phyloP scores from a whole-genome alignment of 2,888 invertebrate genomes.

The Thymelicus lineola region DNA sequence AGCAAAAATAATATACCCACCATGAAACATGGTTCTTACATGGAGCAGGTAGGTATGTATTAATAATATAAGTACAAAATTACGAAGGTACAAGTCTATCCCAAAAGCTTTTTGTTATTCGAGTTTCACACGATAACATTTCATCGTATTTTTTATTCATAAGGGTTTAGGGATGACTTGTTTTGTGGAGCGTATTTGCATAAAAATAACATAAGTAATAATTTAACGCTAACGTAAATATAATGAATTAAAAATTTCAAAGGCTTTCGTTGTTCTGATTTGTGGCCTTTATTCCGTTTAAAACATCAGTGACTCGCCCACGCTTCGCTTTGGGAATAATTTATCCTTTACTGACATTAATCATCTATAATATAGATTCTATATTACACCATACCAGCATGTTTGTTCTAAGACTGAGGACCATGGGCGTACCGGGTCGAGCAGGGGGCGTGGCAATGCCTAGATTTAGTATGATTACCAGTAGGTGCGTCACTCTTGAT shows the following conservation, averaged over 20 bases:
- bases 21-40: not conserved
- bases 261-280: not conserved
- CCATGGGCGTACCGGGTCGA: too few species aligned
- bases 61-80: not conserved
- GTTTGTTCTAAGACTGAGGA: too few species aligned
- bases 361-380: too few species aligned
- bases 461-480: too few species aligned
- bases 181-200: conserved; percentile 13
- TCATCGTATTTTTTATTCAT: conserved; percentile 15
- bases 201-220: conserved; percentile 15
- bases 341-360: too few species aligned
- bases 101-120: not conserved
- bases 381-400: too few species aligned
- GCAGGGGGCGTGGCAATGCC: too few species aligned
- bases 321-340: too few species aligned
- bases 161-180: conserved; percentile 1
- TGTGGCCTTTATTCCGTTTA: not conserved
- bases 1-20: too few species aligned
- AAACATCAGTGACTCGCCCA: too few species aligned
- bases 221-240: not conserved
- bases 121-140: conserved; percentile 1
- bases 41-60: not conserved
- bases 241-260: conserved; percentile 12
- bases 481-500: too few species aligned
- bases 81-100: not conserved